phyloP scores from a whole-genome alignment of 35 echinoderm and acorn worm species.

The Hemicentrotus pulcherrimus region DNA sequence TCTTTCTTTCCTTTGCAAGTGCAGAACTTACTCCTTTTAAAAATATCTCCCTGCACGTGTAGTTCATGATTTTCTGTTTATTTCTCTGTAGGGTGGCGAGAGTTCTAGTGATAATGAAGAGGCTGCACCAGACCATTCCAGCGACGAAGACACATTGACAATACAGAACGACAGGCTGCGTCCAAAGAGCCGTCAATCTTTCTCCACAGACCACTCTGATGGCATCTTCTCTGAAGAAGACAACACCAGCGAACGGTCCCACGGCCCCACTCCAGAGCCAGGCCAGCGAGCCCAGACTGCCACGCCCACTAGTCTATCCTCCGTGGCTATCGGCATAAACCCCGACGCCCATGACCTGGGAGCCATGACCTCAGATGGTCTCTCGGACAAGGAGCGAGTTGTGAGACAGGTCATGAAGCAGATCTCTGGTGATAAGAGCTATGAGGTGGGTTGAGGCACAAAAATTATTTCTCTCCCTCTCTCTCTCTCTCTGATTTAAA shows the following conservation, averaged over 20 bases:
- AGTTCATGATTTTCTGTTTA: neutral
- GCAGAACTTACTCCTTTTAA: neutral
- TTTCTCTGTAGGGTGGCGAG: conserved; percentile 32
- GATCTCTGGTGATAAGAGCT: conserved; percentile 84
- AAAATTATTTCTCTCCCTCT: neutral
- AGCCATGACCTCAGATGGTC: conserved; percentile 73
- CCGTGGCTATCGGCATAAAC: conserved; percentile 41
- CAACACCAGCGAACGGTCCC: conserved; percentile 64
- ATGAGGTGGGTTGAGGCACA: conserved; percentile 68
- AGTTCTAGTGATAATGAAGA: conserved; percentile 73
- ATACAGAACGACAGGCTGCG: conserved; percentile 59
- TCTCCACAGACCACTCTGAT: conserved; percentile 56
- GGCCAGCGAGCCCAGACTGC: neutral
- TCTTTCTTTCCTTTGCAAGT: too few species aligned
- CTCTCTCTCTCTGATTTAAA: neutral
- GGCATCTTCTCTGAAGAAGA: conserved; percentile 71
- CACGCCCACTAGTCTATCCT: conserved; percentile 58
- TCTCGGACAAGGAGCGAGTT: conserved; percentile 88
- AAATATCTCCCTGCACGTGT: neutral
- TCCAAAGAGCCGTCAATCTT: conserved; percentile 60
- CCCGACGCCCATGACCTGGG: conserved; percentile 60
- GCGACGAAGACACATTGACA: conserved; percentile 78
- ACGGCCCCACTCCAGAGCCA: conserved; percentile 53
- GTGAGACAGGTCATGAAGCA: conserved; percentile 85
- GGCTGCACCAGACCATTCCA: conserved; percentile 61